Base-by-base conservation (phyloP, 2,888 invertebrate species). In the Drosophila kokeensis region DNA sequence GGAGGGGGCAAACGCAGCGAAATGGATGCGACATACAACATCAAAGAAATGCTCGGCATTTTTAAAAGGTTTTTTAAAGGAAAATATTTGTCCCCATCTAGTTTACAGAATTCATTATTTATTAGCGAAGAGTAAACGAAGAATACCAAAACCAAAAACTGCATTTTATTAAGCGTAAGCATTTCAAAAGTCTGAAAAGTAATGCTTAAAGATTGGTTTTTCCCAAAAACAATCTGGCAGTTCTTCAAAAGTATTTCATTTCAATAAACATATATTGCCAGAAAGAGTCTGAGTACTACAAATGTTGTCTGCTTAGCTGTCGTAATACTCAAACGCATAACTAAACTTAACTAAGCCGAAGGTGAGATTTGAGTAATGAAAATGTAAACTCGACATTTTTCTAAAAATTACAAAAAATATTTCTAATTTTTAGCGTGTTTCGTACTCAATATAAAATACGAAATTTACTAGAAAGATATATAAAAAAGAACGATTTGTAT, bases 41-140 rank as follows among this genome's bases (percentile, higher is more conserved):
- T 83, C 83, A 83, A 83, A 85, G 78, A 64, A 81, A 85, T 82
- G 61, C 81, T 48, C 29, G n/a, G 65, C 68, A 82, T 83, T 75
- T 72, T 67, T 61, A 40, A 24, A 55, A 69, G 8, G 24, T 21
- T 45, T 24, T 45, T 64, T 49, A 71, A 63, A 45, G 2, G 2
- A 24, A 45, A 71, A 66, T 68, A 68, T 80, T 77, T 81, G 54
- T 38, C 0, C 21, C 15, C 21, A 32, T 57, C 13, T 54, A 36
- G 66, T 49, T 34, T 53, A 63, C 49, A 65, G 42, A 65, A 58
- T 69, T 68, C 18, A 40, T 60, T 60, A 40, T 24, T 45, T 45
- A 45, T 45, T 24, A 45, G 27, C 49, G 15, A 7, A 15, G 15
- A 36, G 36, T 3, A 45, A 2, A 15, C 45, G 7, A 21, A 45